Percentiles rank a stretch among this genome's conserved stretches.
Evolutionary conservation across 1,140 invertebrate species (phyloP).

Genomic region (Chrysomallon squamiferum): DNA sequence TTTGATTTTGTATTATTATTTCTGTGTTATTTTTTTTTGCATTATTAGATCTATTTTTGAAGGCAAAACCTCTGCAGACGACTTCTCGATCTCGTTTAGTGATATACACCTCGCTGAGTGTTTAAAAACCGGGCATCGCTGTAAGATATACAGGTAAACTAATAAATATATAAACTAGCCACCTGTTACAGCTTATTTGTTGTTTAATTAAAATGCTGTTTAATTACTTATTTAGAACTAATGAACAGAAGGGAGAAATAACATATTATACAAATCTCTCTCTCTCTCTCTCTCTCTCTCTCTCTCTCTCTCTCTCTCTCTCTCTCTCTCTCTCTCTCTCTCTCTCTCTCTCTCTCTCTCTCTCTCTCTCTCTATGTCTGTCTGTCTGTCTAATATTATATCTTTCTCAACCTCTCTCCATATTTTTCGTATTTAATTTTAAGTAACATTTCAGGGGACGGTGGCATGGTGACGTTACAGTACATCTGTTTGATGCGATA

Average conservation of each 20-base stretch:
- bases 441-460: slow-evolving; percentile 59
- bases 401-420: too few species aligned
- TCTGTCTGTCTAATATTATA: neutral
- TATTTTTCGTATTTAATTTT: too few species aligned
- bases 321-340: too few species aligned
- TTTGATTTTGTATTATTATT: too few species aligned
- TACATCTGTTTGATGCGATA: slow-evolving; percentile 45
- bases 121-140: slow-evolving; percentile 52
- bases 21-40: too few species aligned
- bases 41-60: slow-evolving; percentile 15
- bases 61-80: slow-evolving; percentile 35
- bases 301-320: too few species aligned
- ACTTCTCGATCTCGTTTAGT: slow-evolving; percentile 61
- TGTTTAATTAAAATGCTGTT: neutral
- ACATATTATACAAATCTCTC: neutral
- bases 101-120: slow-evolving; percentile 59
- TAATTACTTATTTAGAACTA: neutral
- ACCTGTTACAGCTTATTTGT: neutral
- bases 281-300: too few species aligned
- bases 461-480: slow-evolving; percentile 67
- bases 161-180: neutral
- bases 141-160: slow-evolving; percentile 60
- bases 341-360: too few species aligned
- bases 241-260: neutral
- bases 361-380: too few species aligned